A percentile compares a stretch with the other conserved stretches of the same genome.
Evolutionary conservation across 2,113 vertebrate genomes (phyloP).

Genomic region (Burhinus oedicnemus): DNA sequence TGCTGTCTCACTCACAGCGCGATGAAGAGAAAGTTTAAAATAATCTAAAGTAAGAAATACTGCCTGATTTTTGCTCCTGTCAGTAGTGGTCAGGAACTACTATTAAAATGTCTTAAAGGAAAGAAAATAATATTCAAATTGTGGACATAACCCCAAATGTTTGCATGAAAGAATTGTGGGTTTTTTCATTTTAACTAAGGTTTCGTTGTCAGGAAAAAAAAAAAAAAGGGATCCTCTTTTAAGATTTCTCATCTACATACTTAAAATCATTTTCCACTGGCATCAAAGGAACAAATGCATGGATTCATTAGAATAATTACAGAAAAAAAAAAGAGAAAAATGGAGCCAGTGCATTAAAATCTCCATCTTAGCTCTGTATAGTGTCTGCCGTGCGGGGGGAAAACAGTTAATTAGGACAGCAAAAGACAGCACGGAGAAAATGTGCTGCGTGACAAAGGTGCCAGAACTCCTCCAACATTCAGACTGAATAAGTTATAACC

Average conservation of each 20-base stretch:
- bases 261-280: constrained; percentile 51
- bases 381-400: constrained; percentile 10
- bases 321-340: neutral
- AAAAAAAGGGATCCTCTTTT: constrained; percentile 6
- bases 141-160: neutral
- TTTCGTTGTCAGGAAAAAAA: constrained; percentile 1
- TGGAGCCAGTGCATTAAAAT: neutral
- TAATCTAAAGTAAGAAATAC: constrained; percentile 13
- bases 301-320: constrained; percentile 61
- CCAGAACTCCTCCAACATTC: constrained; percentile 38
- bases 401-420: constrained; percentile 68
- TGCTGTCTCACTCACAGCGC: neutral
- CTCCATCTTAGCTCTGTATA: constrained; percentile 41
- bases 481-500: neutral
- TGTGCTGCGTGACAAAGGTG: constrained; percentile 50
- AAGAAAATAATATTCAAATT: constrained; percentile 28
- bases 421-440: constrained; percentile 37
- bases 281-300: constrained; percentile 39
- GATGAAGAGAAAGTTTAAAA: constrained; percentile 47
- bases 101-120: constrained; percentile 14
- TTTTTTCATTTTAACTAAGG: neutral
- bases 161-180: neutral
- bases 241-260: constrained; percentile 59
- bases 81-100: neutral
- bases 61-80: neutral